Conservation (phyloP, 2,113 vertebrate species). For the Microtus ochrogaster region DNA sequence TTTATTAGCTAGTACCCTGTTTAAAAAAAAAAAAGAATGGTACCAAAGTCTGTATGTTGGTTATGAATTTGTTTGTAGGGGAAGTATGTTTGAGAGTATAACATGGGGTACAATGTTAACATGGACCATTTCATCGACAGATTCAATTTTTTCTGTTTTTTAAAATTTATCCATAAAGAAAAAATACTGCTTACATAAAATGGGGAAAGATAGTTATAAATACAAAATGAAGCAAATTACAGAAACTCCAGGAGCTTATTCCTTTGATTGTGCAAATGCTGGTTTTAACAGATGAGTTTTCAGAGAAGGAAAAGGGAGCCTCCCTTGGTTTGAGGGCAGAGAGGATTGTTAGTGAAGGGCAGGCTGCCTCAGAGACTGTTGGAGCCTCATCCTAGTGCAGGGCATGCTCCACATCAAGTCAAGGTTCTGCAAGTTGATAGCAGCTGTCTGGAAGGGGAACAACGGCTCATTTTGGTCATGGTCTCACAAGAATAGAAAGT, state of each 20-base stretch:
- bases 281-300: neutral
- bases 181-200: neutral
- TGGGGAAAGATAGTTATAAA: neutral
- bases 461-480: slow-evolving; percentile 62
- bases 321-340: neutral
- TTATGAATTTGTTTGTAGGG: neutral
- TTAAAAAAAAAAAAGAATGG: slow-evolving; percentile 38
- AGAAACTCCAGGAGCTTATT: neutral
- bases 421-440: slow-evolving; percentile 55
- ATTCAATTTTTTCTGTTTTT: neutral
- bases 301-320: neutral
- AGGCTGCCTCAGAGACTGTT: neutral
- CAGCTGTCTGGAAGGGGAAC: slow-evolving; percentile 57
- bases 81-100: neutral
- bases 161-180: neutral
- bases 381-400: neutral
- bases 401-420: slow-evolving; percentile 35
- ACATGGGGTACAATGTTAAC: neutral
- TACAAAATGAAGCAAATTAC: neutral
- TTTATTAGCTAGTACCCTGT: neutral
- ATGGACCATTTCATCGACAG: neutral
- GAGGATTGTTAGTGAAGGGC: neutral
- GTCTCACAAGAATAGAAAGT: slow-evolving; percentile 62
- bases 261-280: neutral
- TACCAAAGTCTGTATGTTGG: neutral